Base-by-base conservation (phyloP, 2,113 vertebrate species). In the Plestiodon gilberti region DNA sequence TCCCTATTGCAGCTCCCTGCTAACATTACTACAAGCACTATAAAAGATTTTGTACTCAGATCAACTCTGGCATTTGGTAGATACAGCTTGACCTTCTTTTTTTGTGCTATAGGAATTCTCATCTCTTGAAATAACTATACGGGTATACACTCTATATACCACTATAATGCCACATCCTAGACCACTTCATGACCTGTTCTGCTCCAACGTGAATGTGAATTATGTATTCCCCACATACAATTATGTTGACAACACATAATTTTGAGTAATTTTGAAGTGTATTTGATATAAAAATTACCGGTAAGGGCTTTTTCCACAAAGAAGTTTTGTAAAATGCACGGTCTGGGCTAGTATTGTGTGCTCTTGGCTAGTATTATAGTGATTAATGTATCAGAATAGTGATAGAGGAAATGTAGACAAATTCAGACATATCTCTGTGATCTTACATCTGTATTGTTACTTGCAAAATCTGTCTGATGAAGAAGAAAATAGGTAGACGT, bases 11-110 rank as follows among this genome's bases (percentile, higher is more conserved):
- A 88, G 1, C 1, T 4, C 55, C 73, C 9, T 74, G 40, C 20
- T 80, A 78, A 81, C 9, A 64, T 3, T 2, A 33, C 61, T n/a
- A n/a, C n/a, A n/a, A 86, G 0, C 1, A 28, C 65, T 61, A 8
- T 57, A 67, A 83, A 82, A 28, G 80, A 64, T 64, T 3, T 87
- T 3, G 2, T 84, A 7, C 48, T 90, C 82, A 89, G 80, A 67
- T 90, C 14, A 88, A 8, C 6, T 64, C 30, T 71, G 25, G 6
- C 1, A 18, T 9, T 78, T 69, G 48, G 25, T 1, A 74, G 25
- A 82, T 40, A 6, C 43, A 89, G 35, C n/a, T 77, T 22, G 86
- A 61, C 7, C 5, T 75, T 25, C 86, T 0, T 84, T 48, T 75
- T 79, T 81, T 78, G 57, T 22, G 59, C 30, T 0, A 6, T 69